Evolutionary conservation across 2,797 vertebrate genomes (phyloP).

Genomic region (Podarcis siculus): DNA sequence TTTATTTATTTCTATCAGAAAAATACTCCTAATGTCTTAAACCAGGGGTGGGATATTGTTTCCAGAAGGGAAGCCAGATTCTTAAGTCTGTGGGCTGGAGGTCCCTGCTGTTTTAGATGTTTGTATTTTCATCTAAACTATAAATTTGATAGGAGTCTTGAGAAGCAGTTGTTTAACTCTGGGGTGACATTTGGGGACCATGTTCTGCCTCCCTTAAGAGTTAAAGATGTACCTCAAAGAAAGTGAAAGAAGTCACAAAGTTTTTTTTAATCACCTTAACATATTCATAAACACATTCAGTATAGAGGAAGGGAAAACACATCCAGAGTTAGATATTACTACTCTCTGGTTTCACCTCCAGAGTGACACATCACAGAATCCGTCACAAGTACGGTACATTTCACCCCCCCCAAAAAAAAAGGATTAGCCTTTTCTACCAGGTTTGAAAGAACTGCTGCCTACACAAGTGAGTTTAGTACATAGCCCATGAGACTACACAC

Average conservation of each 20-base stretch:
- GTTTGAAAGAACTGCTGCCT: background rate
- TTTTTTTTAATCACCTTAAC: background rate
- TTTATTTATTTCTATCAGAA: background rate
- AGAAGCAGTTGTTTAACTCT: background rate
- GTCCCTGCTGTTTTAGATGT: background rate
- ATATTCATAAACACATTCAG: background rate
- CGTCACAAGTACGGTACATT: background rate
- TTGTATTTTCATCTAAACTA: background rate
- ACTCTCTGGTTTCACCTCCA: background rate
- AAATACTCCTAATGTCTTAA: background rate
- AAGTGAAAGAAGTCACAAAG: background rate
- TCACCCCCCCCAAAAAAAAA: background rate
- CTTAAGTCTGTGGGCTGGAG: background rate
- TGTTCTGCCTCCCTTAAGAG: background rate
- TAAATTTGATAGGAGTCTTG: background rate
- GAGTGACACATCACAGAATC: background rate
- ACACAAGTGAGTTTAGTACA: background rate
- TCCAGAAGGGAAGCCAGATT: too few species aligned
- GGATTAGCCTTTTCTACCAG: background rate
- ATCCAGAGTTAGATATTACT: background rate
- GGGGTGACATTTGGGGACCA: background rate
- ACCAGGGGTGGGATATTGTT: too few species aligned
- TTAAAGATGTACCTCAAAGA: background rate
- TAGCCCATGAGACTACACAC: conserved; percentile 28
- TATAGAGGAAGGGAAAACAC: background rate